Base-by-base conservation (phyloP, 2,797 vertebrate species). In the Alcedo atthis region DNA sequence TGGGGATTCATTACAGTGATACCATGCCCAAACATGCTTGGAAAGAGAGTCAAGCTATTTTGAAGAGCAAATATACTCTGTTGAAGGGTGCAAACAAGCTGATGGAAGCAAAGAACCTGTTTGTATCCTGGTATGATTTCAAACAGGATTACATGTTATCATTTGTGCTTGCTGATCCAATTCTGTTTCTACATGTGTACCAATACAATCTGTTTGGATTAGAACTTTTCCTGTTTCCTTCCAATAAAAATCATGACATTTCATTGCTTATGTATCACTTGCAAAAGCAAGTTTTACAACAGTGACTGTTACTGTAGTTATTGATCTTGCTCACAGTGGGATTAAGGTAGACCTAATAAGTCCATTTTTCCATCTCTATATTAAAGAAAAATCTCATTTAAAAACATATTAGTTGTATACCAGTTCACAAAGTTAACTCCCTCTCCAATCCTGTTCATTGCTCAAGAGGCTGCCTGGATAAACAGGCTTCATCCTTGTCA, bases 401-500 rank as follows among this genome's bases (percentile, higher is more conserved):
- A 4, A 8, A 32, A 70, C 26, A 25, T 24, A 18, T 20, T 69
- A 19, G 3, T 57, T 48, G 5, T 73, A 25, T 53, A 22, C 3
- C 17, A 35, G 12, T 83, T 80, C 10, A 20, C 16, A 48, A 69
- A 73, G 48, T 42, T 35, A 75, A 55, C 48, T 83, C 12, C 32
- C 92, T 91, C 55, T 92, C 30, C 26, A 61, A 0, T 71, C 14
- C 33, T 61, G 15, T 45, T 80, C 26, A 8, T 26, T 25, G 30
- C 76, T 87, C 54, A 62, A 46, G 32, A 49, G 48, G 42, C 51
- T 68, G 54, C 54, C 58, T 85, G 80, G 66, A 67, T 89, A 91
- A 94, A 87, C 77, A 69, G 67, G 37, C 45, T 93, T 79, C 70
- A 85, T 74, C 59, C 83, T 32, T 92, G 83, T 88, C 91, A 58